These are phyloP conservation scores for Drosophila ezoana DNA, from an alignment of 2,888 invertebrate species.

Conservation along the genomic window DNA sequence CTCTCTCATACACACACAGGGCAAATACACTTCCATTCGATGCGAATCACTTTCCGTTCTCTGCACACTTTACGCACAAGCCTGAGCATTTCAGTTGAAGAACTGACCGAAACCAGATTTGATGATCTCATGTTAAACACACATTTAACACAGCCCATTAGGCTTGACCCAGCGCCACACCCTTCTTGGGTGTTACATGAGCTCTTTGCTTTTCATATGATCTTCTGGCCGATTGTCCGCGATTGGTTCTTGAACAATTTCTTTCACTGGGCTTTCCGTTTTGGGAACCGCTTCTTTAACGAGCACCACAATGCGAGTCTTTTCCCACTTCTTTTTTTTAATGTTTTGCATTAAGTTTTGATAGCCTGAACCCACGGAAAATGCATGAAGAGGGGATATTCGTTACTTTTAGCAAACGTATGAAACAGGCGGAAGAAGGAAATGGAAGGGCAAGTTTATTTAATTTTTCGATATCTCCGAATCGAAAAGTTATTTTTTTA, in stretches of 20 bases:
- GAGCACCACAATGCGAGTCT: slow-evolving; percentile 5
- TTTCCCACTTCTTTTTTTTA: background rate
- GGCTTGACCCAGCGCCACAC: slow-evolving; percentile 35
- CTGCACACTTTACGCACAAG: slow-evolving; percentile 10
- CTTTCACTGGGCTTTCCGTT: slow-evolving; percentile 1
- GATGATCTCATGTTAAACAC: slow-evolving; percentile 49
- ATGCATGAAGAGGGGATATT: background rate
- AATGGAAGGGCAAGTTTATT: no score
- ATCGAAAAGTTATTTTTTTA: no score
- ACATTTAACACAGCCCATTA: slow-evolving; percentile 17
- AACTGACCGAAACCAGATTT: slow-evolving; percentile 13
- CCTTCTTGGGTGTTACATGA: slow-evolving; percentile 29
- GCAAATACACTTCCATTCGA: background rate
- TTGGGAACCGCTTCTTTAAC: slow-evolving; percentile 9
- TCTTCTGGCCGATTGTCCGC: background rate
- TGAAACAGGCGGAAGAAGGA: no score
- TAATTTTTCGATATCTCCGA: no score
- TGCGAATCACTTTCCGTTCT: slow-evolving; percentile 30
- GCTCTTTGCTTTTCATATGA: background rate
- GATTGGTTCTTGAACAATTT: slow-evolving; percentile 10
- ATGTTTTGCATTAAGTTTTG: slow-evolving; percentile 29
- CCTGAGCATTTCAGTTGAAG: background rate
- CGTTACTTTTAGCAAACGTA: background rate
- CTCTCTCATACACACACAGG: background rate
- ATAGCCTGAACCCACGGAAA: no score